Evolutionary conservation across 2,797 vertebrate genomes (phyloP).

Genomic region (Sternarchorhynchus goeldii): DNA sequence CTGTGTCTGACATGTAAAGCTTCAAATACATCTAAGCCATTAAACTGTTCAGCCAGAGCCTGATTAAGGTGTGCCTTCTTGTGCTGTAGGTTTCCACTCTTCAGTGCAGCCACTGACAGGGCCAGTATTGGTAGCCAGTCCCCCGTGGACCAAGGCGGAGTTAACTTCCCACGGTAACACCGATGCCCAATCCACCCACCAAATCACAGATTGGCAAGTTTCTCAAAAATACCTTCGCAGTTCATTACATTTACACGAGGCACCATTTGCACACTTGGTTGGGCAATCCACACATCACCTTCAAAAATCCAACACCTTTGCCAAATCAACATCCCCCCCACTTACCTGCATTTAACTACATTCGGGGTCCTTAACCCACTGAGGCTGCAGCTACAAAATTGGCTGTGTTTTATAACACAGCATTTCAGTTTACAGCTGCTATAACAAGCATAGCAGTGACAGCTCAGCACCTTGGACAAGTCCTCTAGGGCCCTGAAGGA

Average conservation of each 20-base stretch:
- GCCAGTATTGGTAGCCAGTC: conserved; percentile 1
- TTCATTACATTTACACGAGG: background rate
- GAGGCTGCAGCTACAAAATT: conserved; percentile 1
- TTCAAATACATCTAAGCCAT: conserved; percentile 53
- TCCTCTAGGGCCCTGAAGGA: conserved; percentile 55
- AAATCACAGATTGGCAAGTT: background rate
- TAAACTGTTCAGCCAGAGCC: conserved; percentile 47
- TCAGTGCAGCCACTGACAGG: conserved; percentile 27
- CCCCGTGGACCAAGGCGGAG: background rate
- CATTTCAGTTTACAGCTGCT: conserved; percentile 17
- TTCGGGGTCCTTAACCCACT: background rate
- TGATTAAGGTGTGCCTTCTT: conserved; percentile 52
- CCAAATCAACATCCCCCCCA: too few species aligned
- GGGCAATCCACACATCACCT: too few species aligned
- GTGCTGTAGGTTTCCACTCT: conserved; percentile 40
- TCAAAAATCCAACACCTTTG: too few species aligned
- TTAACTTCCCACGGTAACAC: background rate
- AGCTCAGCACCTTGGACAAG: conserved; percentile 64
- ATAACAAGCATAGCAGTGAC: conserved; percentile 38
- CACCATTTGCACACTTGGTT: too few species aligned
- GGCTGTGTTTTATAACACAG: conserved; percentile 25
- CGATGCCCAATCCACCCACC: background rate
- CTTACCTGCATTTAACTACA: background rate
- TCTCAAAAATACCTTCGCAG: background rate
- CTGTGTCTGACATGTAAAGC: conserved; percentile 48